These are phyloP conservation scores for Dicerorhinus sumatrensis DNA, from an alignment of 2,113 vertebrate genomes.

Conservation along the genomic window DNA sequence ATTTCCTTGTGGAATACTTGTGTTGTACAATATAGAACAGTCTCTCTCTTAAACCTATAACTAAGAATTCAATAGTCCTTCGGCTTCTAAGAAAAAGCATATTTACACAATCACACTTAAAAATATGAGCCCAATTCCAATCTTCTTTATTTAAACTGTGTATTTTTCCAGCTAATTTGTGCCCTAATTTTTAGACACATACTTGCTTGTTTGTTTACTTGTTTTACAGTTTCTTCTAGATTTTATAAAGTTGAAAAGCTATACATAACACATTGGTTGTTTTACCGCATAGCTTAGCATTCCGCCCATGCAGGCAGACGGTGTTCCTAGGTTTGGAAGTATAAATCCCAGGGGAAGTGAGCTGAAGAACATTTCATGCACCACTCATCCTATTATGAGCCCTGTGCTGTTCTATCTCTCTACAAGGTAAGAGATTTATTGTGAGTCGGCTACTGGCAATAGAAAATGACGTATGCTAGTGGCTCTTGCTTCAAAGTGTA, in stretches of 20 bases:
- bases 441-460: slow-evolving; percentile 30
- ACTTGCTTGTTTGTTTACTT: slow-evolving; percentile 20
- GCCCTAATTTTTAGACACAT: not conserved
- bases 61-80: not conserved
- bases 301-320: slow-evolving; percentile 62
- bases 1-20: not conserved
- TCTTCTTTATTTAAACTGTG: slow-evolving; percentile 8
- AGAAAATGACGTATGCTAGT: slow-evolving; percentile 55
- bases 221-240: slow-evolving; percentile 68
- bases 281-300: slow-evolving; percentile 66
- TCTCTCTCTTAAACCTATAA: not conserved
- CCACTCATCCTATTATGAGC: slow-evolving; percentile 67
- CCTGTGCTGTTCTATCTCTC: slow-evolving; percentile 69
- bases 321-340: slow-evolving; percentile 71
- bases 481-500: slow-evolving; percentile 53
- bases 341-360: slow-evolving; percentile 72
- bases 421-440: slow-evolving; percentile 79
- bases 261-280: not conserved
- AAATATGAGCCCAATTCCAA: not conserved
- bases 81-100: slow-evolving; percentile 1
- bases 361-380: slow-evolving; percentile 77
- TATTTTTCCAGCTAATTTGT: not conserved
- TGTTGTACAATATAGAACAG: not conserved
- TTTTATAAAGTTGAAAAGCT: slow-evolving; percentile 38
- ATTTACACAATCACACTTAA: not conserved